These are phyloP conservation scores for Chrysomallon squamiferum DNA, from an alignment of 1,140 invertebrate species.

Conservation along the genomic window DNA sequence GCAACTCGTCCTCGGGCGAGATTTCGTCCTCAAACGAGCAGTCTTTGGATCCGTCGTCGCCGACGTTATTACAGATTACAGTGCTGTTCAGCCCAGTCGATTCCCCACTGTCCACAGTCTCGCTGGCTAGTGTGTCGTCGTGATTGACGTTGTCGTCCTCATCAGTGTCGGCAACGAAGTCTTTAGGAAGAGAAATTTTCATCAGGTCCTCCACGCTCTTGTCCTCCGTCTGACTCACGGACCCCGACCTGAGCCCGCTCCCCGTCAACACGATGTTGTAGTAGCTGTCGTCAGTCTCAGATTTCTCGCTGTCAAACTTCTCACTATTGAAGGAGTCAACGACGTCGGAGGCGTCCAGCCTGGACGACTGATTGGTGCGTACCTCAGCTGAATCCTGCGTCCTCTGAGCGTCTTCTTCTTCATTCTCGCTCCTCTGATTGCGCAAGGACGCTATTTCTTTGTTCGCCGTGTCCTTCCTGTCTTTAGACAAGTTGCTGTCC, in stretches of 20 bases:
- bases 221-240: constrained; percentile 8
- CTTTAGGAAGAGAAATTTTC: constrained; percentile 28
- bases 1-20: constrained; percentile 64
- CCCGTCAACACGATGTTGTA: neutral
- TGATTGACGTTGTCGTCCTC: constrained; percentile 26
- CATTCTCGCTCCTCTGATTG: neutral
- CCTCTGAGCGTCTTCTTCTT: neutral
- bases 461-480: constrained; percentile 60
- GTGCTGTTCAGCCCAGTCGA: constrained; percentile 13
- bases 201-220: constrained; percentile 29
- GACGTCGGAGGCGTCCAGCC: neutral
- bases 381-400: constrained; percentile 10
- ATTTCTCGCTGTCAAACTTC: constrained; percentile 32
- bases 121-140: constrained; percentile 5
- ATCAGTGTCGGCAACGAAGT: constrained; percentile 25
- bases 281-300: constrained; percentile 12
- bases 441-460: constrained; percentile 25
- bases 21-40: constrained; percentile 46
- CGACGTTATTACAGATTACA: constrained; percentile 11
- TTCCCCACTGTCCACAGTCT: constrained; percentile 10
- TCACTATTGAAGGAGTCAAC: constrained; percentile 20
- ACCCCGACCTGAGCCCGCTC: constrained; percentile 11
- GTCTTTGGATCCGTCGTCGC: neutral
- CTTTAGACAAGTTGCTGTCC: constrained; percentile 48
- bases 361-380: neutral